Percentiles rank a stretch among this genome's conserved stretches.
Evolutionary conservation across 1,140 invertebrate genomes (phyloP).

Genomic region (Caenorhabditis remanei): DNA sequence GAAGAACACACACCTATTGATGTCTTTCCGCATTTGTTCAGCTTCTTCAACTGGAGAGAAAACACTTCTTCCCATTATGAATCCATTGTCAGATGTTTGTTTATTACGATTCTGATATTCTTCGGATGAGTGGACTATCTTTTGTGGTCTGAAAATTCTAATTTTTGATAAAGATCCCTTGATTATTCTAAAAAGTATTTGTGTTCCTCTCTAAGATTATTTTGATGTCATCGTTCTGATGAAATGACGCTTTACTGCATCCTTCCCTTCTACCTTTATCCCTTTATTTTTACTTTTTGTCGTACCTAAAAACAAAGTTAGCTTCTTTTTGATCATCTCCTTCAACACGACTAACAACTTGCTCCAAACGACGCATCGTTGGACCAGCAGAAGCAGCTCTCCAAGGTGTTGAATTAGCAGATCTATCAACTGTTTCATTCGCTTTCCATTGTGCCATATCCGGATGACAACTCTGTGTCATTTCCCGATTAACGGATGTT

Average conservation of each 20-base stretch:
- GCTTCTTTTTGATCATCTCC: slow-evolving; percentile 62
- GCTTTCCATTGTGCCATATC: slow-evolving; percentile 64
- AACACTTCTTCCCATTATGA: slow-evolving; percentile 65
- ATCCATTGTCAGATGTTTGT: slow-evolving; percentile 32
- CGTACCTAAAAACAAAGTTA: slow-evolving; percentile 64
- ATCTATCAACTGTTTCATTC: slow-evolving; percentile 32
- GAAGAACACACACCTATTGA: slow-evolving; percentile 53
- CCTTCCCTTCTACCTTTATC: not conserved
- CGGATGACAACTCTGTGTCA: slow-evolving; percentile 63
- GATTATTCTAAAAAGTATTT: not conserved
- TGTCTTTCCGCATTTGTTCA: slow-evolving; percentile 61
- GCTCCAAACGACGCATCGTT: slow-evolving; percentile 58
- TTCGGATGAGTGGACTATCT: slow-evolving; percentile 27
- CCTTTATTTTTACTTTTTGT: not conserved
- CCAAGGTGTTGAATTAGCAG: slow-evolving; percentile 26
- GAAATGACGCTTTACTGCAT: slow-evolving; percentile 28
- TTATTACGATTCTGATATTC: slow-evolving; percentile 39
- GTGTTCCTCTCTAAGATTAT: not conserved
- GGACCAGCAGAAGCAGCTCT: slow-evolving; percentile 60
- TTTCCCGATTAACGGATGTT: slow-evolving; percentile 57
- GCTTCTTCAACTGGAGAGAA: slow-evolving; percentile 65
- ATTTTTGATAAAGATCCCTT: too few relatives aligned
- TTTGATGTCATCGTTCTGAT: not conserved
- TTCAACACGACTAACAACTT: slow-evolving; percentile 61
- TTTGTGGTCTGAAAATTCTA: slow-evolving; percentile 25